Evolutionary conservation across 2,797 vertebrate species (phyloP).

Genomic region (Rhabdophis nuchalis): DNA sequence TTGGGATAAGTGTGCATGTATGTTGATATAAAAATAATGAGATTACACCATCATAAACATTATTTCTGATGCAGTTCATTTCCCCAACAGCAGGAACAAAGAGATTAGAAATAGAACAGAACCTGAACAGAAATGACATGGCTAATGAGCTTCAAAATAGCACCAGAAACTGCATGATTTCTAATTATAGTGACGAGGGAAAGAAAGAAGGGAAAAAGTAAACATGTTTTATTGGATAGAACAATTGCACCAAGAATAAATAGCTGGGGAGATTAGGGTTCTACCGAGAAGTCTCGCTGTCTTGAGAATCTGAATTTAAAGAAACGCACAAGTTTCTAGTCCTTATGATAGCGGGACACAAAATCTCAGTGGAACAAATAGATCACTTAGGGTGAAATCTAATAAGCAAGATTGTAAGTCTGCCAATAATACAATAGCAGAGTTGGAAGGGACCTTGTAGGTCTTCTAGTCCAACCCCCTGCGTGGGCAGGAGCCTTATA

Average conservation of each 20-base stretch:
- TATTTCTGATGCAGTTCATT: conserved; percentile 24
- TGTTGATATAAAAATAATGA: conserved; percentile 15
- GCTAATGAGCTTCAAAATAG: conserved; percentile 25
- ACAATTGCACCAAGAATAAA: not conserved
- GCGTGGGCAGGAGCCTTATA: too few relatives aligned
- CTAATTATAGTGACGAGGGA: conserved; percentile 48
- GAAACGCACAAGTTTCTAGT: not conserved
- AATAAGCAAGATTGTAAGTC: not conserved
- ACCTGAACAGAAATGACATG: conserved; percentile 30
- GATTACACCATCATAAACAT: conserved; percentile 8
- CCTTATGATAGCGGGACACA: not conserved
- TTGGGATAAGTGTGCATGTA: not conserved
- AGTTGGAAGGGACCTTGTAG: too few relatives aligned
- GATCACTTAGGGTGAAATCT: not conserved
- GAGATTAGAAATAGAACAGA: conserved; percentile 14
- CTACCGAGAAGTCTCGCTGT: too few relatives aligned
- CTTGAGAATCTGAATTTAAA: not conserved
- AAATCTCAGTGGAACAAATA: not conserved
- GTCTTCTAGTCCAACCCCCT: too few relatives aligned
- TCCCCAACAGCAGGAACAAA: conserved; percentile 17
- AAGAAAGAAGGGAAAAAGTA: conserved; percentile 42
- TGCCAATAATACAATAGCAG: too few relatives aligned
- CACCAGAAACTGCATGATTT: conserved; percentile 35
- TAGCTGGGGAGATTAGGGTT: not conserved
- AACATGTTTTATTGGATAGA: conserved; percentile 51